Evolutionary conservation across 2,797 vertebrate species (phyloP), one percentile per base, ranked within the genome.

Genomic region (Peromyscus nudipes): DNA sequence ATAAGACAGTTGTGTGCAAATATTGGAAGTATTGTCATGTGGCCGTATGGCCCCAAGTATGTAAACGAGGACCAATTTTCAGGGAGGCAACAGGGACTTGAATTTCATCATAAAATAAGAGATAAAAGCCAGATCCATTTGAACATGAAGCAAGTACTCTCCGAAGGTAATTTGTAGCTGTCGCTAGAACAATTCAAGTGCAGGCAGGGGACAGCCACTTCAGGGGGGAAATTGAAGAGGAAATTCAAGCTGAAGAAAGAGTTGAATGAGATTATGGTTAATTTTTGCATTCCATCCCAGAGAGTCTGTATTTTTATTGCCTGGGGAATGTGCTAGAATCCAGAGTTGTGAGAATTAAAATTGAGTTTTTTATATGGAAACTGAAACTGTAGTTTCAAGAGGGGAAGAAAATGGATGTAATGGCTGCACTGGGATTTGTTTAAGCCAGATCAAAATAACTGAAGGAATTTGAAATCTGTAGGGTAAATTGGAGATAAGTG

Each of bases 21-120:
- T 89, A 94, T 86, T 14, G 96, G 73, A 88, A 94, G 81, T 60
- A 87, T 65, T 95, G 21, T 3, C 43, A 55, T 84, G 60, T 76
- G 80, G 49, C 5, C 88, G 0, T 69, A 37, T 83, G 84, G 9
- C 12, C 57, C 43, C 76, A 85, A 92, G 34, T 89, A 92, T 93
- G 29, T 52, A 94, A 93, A 90, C 1, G 49, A n/a, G 21, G 9
- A 34, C 11, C 19, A 69, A 23, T 16, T 65, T 95, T 90, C 93
- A 75, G 80, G 19, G 1, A 52, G 80, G 62, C 16, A 23, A 11
- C 16, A n/a, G 23, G 55, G 69, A 76, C 21, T 87, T 4, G n/a
- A 16, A 97, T 95, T 84, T 96, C 27, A 87, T 57, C 40, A 83
- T 12, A 29, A 91, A 60, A 86, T 89, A 49, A 80, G 12, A 60